These are phyloP conservation scores for Styela plicata DNA, from an alignment of 23 tunicate genomes.

Conservation along the genomic window DNA sequence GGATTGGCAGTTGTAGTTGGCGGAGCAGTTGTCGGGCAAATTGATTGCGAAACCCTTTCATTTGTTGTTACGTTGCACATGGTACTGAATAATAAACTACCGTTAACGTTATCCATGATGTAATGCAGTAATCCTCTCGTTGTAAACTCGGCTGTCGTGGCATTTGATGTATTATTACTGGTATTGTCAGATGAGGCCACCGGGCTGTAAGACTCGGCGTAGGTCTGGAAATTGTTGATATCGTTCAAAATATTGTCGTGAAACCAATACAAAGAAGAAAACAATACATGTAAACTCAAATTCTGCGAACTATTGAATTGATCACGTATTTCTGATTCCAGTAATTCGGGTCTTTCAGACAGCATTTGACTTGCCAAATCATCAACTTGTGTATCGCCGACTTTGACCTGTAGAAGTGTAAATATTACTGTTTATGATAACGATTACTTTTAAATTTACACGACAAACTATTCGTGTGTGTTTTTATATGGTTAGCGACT, in stretches of 20 bases:
- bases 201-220: background rate
- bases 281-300: background rate
- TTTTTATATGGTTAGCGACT: no score
- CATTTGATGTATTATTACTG: background rate
- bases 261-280: background rate
- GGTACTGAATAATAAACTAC: background rate
- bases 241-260: background rate
- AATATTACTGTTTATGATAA: no score
- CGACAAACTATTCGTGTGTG: no score
- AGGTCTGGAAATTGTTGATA: background rate
- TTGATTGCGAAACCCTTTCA: background rate
- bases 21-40: background rate
- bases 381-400: background rate
- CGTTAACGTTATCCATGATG: background rate
- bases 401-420: no score
- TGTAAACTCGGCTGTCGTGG: background rate
- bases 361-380: background rate
- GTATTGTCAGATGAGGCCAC: background rate
- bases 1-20: background rate
- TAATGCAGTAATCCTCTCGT: background rate
- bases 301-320: background rate
- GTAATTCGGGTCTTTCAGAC: background rate
- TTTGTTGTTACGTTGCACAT: background rate
- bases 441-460: no score
- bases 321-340: background rate